Evolutionary conservation across 2,113 vertebrate genomes (phyloP), one percentile per base, ranked within the genome.

Genomic region (Ammodytes dubius): DNA sequence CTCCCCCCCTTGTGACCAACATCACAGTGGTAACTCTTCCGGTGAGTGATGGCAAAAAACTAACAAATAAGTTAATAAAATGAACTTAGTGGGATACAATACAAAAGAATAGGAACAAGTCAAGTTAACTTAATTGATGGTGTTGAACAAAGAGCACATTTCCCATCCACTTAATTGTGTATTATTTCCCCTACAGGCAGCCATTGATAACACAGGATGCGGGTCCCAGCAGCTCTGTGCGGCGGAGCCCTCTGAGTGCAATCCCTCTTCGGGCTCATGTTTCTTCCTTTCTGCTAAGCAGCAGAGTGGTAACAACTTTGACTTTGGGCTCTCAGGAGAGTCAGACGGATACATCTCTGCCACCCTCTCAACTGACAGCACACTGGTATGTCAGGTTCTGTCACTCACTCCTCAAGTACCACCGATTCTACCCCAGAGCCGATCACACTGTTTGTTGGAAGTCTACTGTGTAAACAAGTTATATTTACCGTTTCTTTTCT

Each of bases 251-350:
- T 0, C 53, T 0, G 0, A 0, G 0, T 94, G 93, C 12, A 1
- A 91, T 47, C 92, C 92, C 0, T 8, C 64, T 0, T 0, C 10
- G 1, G 4, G 4, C 4, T 56, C 74, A 0, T 94, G 93, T 68
- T 85, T 74, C 79, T 92, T 93, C 17, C 1, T 87, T 7, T 10
- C 11, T 2, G 63, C 50, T 0, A 40, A 0, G 27, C n/a, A 0
- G 6, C 4, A 0, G 0, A 52, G 9, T 0, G 81, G 71, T 15
- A 8, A 17, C 3, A 82, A 68, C 52, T 86, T 88, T 64, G 35
- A 8, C 0, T 80, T 94, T 43, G 3, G 0, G 1, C 42, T 94
- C 0, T 11, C 88, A 5, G 93, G 91, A 58, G 6, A 81, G 7
- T 74, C 91, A 0, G 3, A 3, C 0, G 92, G 92, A 19, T 94